Conservation (phyloP, 1,140 invertebrate species). For the Atta cephalotes region DNA sequence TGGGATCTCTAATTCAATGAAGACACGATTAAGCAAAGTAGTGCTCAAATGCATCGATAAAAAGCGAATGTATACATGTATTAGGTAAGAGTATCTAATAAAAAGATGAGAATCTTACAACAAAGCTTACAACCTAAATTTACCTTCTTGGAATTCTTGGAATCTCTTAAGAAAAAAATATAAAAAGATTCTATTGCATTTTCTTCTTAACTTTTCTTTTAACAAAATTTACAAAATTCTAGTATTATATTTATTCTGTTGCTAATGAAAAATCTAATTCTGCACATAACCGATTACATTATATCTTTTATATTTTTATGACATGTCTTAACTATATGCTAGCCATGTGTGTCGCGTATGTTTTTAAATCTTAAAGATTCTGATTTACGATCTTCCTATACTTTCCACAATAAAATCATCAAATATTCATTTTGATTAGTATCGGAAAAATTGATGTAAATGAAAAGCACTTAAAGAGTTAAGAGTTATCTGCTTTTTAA, state of each 20-base stretch:
- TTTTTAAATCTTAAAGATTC: not conserved
- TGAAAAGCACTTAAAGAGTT: constrained; percentile 1
- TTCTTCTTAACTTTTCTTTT: not conserved
- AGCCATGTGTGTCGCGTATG: not conserved
- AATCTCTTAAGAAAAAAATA: not conserved
- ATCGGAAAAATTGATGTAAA: constrained; percentile 12
- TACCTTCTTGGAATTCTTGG: too few species aligned
- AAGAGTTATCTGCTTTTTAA: constrained; percentile 22
- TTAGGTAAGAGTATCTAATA: not conserved
- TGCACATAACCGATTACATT: not conserved
- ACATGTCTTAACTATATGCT: not conserved
- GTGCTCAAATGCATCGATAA: constrained; percentile 21
- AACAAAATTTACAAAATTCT: not conserved
- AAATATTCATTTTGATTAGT: constrained; percentile 13
- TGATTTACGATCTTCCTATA: not conserved
- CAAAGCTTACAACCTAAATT: not conserved
- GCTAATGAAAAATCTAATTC: not conserved
- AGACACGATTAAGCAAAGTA: constrained; percentile 24
- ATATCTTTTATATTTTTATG: not conserved
- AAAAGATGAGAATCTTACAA: not conserved
- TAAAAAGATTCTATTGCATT: not conserved
- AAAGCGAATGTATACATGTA: not conserved
- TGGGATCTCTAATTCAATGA: constrained; percentile 26
- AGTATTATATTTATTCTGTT: not conserved
- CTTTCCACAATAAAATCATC: not conserved